phyloP scores from a whole-genome alignment of 2,888 invertebrate genomes.

The Tetanocera ferruginea region DNA sequence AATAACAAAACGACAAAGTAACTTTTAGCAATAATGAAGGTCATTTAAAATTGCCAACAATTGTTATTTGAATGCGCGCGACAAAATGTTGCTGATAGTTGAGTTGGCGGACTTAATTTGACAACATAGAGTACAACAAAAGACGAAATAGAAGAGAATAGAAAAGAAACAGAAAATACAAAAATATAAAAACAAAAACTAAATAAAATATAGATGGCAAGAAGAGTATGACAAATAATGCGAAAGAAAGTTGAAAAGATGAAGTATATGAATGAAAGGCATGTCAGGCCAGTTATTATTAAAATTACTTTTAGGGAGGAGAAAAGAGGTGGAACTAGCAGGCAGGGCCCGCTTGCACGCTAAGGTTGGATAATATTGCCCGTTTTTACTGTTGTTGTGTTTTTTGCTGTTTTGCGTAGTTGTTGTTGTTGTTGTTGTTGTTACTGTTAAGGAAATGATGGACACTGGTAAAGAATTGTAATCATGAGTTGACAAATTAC shows the following conservation, averaged over 20 bases:
- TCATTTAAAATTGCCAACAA: constrained; percentile 21
- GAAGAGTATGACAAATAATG: background rate
- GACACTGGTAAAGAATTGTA: constrained; percentile 4
- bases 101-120: constrained; percentile 14
- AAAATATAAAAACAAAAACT: background rate
- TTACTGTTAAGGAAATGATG: background rate
- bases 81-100: constrained; percentile 19
- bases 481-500: constrained; percentile 29
- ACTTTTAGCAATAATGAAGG: constrained; percentile 11
- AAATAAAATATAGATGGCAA: background rate
- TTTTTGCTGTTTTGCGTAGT: too few relatives aligned
- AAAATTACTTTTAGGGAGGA: background rate
- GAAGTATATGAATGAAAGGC: constrained; percentile 10
- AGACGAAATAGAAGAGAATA: background rate
- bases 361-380: too few relatives aligned
- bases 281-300: constrained; percentile 9
- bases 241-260: constrained; percentile 13
- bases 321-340: background rate
- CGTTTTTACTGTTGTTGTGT: too few relatives aligned
- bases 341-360: too few relatives aligned
- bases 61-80: background rate
- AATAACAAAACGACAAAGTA: background rate
- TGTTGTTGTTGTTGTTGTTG: background rate
- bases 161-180: background rate
- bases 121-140: background rate